These are phyloP conservation scores for Conomelus anceps DNA, from an alignment of 2,888 invertebrate genomes.

Conservation along the genomic window DNA sequence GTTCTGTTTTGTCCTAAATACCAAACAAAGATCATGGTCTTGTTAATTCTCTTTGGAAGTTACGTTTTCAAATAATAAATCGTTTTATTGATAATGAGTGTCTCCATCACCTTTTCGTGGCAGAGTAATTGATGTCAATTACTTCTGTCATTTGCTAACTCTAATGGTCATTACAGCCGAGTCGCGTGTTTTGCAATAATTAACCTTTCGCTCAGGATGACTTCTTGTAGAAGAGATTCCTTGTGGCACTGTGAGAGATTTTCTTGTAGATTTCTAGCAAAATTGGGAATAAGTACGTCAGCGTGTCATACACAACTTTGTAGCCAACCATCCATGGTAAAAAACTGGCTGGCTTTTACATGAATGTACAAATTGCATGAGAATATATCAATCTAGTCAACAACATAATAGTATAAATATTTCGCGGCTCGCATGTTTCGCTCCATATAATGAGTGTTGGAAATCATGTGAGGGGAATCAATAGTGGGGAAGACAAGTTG, in stretches of 20 bases:
- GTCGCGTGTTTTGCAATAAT: background rate
- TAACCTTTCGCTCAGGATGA: background rate
- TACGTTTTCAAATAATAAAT: background rate
- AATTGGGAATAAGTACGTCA: background rate
- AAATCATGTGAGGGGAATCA: no score
- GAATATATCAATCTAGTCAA: background rate
- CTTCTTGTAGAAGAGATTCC: background rate
- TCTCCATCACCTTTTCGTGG: background rate
- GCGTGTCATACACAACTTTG: background rate
- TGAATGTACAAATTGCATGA: background rate
- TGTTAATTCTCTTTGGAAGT: background rate
- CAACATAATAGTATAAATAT: background rate
- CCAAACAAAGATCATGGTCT: background rate
- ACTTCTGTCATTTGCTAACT: background rate
- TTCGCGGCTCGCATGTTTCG: no score
- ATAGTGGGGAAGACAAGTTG: no score
- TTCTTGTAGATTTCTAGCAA: background rate
- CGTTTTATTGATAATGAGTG: background rate
- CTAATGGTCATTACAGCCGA: background rate
- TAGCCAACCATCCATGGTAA: background rate
- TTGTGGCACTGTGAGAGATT: background rate
- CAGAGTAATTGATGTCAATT: background rate
- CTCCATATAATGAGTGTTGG: background rate
- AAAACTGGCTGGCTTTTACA: background rate
- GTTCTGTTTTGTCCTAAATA: background rate